These are phyloP conservation scores for Cacatua alba DNA, from an alignment of 2,113 vertebrate species.

Conservation along the genomic window DNA sequence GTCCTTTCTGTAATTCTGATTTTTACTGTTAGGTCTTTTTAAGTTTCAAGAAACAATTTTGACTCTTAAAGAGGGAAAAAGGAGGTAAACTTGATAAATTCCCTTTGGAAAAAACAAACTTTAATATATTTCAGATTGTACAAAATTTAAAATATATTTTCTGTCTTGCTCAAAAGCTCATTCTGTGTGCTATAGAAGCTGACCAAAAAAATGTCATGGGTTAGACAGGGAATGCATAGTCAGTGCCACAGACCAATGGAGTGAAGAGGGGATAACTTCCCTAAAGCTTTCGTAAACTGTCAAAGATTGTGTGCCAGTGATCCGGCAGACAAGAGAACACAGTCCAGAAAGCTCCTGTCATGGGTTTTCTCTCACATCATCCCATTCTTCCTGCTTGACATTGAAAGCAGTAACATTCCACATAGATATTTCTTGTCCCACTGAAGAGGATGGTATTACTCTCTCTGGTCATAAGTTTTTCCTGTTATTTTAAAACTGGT, in stretches of 20 bases:
- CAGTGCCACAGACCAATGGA: background rate
- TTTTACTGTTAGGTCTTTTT: background rate
- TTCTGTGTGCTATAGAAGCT: background rate
- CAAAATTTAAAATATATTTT: background rate
- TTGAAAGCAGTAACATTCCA: background rate
- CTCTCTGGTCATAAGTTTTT: background rate
- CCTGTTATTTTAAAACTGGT: background rate
- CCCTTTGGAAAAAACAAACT: background rate
- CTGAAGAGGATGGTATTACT: background rate
- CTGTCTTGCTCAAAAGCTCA: background rate
- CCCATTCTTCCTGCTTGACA: background rate
- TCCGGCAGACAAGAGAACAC: background rate
- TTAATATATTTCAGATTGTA: background rate
- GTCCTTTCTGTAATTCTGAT: background rate
- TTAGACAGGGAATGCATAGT: background rate
- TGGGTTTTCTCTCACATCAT: background rate
- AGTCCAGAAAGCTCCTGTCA: background rate
- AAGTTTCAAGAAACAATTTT: background rate
- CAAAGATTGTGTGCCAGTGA: background rate
- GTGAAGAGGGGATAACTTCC: background rate
- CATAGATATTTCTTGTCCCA: background rate
- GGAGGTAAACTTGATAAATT: background rate
- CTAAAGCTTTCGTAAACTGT: background rate
- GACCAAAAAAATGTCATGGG: background rate
- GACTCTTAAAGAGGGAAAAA: background rate